Evolutionary conservation across 1,140 invertebrate genomes (phyloP).

Genomic region (Archivesica marissinica): DNA sequence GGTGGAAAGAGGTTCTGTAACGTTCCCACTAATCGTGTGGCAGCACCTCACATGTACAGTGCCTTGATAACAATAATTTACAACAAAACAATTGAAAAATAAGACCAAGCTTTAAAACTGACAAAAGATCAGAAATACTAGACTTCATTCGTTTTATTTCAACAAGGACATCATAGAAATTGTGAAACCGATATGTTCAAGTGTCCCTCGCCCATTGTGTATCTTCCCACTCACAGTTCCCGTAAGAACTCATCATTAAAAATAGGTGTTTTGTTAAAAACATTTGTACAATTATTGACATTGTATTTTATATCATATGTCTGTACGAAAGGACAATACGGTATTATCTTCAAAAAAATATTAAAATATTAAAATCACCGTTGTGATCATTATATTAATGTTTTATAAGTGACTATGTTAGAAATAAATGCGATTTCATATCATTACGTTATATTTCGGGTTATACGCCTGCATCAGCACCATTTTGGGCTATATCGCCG

Average conservation of each 20-base stretch:
- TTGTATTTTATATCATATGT: slow-evolving; percentile 43
- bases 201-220: slow-evolving; percentile 4
- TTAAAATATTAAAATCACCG: not conserved
- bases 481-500: no score
- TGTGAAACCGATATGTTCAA: slow-evolving; percentile 52
- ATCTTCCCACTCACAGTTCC: slow-evolving; percentile 22
- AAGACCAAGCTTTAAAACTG: slow-evolving; percentile 42
- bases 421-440: no score
- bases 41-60: not conserved
- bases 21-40: no score
- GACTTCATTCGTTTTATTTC: slow-evolving; percentile 44
- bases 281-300: slow-evolving; percentile 38
- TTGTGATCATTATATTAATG: no score
- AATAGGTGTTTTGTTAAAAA: slow-evolving; percentile 24
- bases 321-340: not conserved
- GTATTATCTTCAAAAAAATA: not conserved
- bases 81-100: slow-evolving; percentile 58
- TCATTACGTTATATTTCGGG: no score
- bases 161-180: slow-evolving; percentile 45
- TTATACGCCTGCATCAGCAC: no score
- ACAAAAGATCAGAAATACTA: slow-evolving; percentile 50
- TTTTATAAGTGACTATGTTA: no score
- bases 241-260: slow-evolving; percentile 51
- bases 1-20: no score
- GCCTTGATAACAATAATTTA: slow-evolving; percentile 39